Evolutionary conservation across 2,888 invertebrate species (phyloP), one percentile per base, ranked within the genome.

Genomic region (Oscheius sp.): DNA sequence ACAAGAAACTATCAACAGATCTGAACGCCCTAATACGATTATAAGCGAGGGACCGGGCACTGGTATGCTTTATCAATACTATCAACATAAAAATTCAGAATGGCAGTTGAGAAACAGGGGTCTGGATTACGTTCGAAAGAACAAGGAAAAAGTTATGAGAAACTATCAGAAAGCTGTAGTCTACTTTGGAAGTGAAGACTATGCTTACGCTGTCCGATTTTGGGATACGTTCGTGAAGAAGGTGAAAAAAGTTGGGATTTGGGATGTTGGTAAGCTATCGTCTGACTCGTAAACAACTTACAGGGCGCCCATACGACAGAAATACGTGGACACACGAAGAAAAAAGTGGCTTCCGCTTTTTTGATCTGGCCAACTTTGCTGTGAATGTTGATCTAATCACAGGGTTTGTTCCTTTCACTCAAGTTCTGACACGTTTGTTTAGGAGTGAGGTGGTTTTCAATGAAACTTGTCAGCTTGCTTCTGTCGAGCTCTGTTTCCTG

Each of bases 351-450:
- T 63, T 48, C 48, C 21, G 21, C 5, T 63, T 48, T 47, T 63
- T 63, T 11, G 63, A 63, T 29, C 32, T 63, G 29, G 63, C 63
- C 13, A 63, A 63, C 48, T 63, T 63, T 33, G 63, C 63, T 47
- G 21, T 47, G 9, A 63, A 48, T 50, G 48, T 48, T 29, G 48
- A 63, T 63, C 21, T 63, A 32, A 48, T 63, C 11, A 1, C 48
- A n/a, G 21, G 29, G 63, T 63, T 21, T 4, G 63, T 7, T n/a
- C 5, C 21, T 21, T 21, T 21, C 21, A 21, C 21, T 21, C 21
- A 21, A 21, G 21, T 21, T 21, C 21, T 21, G 21, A 21, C 21
- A 21, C 0, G 21, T 21, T 21, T 21, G 21, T 60, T 60, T 29
- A 63, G 63, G 2, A 32, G 9, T 29, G 48, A 42, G 1, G 29